Percentiles rank a stretch among this genome's conserved stretches.
These are phyloP conservation scores for Ennomos quercinarius DNA, from an alignment of 2,888 invertebrate genomes.

Conservation along the genomic window DNA sequence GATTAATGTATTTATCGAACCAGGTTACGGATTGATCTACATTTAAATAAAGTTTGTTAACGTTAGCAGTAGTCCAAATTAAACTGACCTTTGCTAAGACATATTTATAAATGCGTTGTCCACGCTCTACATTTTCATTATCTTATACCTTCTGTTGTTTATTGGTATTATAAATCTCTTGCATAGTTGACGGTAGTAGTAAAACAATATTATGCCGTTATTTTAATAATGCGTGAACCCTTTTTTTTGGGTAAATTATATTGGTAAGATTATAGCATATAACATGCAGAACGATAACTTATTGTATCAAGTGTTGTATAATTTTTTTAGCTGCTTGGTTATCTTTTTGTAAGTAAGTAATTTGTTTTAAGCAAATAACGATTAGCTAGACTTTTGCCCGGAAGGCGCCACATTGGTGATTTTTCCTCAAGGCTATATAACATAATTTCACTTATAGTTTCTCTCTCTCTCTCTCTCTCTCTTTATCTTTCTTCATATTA, in stretches of 20 bases:
- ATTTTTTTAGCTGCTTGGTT: conserved; percentile 1
- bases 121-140: too few species aligned
- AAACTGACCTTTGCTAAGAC: conserved; percentile 2
- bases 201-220: too few species aligned
- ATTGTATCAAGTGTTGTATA: neutral
- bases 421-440: neutral
- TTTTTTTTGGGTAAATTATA: too few species aligned
- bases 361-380: neutral
- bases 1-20: conserved; percentile 14
- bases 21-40: conserved; percentile 10
- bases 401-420: neutral
- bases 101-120: too few species aligned
- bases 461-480: too few species aligned
- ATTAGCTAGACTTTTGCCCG: neutral
- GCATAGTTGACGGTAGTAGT: too few species aligned
- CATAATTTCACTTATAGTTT: too few species aligned
- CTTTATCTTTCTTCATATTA: too few species aligned
- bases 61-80: conserved; percentile 10
- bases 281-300: neutral
- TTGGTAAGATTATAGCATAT: too few species aligned
- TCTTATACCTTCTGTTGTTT: too few species aligned
- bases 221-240: too few species aligned
- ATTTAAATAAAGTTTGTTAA: conserved; percentile 12
- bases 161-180: too few species aligned
- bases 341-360: neutral